Conservation (phyloP, 92 coral and sea anemone genomes). For the Pocillopora grandis region DNA sequence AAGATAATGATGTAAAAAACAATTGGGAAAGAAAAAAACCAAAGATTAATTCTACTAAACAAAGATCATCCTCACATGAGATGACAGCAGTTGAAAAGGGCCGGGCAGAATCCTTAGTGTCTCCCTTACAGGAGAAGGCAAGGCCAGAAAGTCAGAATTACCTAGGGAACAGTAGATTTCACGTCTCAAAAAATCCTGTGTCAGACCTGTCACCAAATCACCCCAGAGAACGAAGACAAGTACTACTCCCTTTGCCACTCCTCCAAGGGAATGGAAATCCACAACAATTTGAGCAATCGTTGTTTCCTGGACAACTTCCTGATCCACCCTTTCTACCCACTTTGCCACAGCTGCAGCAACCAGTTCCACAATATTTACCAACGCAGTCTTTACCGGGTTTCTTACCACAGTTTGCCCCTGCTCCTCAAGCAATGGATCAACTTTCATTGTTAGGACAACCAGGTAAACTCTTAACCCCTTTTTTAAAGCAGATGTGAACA, state of each 20-base stretch:
- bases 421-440: conserved; percentile 29
- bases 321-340: conserved; percentile 15
- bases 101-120: neutral
- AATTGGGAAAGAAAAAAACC: conserved; percentile 18
- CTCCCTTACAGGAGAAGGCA: neutral
- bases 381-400: conserved; percentile 28
- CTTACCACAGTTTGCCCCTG: conserved; percentile 21
- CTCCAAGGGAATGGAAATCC: conserved; percentile 19
- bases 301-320: conserved; percentile 26
- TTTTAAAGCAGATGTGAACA: neutral
- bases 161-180: neutral
- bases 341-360: conserved; percentile 34
- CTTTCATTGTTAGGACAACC: conserved; percentile 27
- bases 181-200: neutral
- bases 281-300: conserved; percentile 25
- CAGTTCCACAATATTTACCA: conserved; percentile 30
- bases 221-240: conserved; percentile 9
- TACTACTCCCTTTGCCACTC: conserved; percentile 27
- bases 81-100: neutral
- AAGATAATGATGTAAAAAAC: neutral
- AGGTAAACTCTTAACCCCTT: conserved; percentile 2
- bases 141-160: neutral
- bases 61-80: conserved; percentile 4
- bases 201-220: neutral
- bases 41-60: neutral